Evolutionary conservation across 2,888 invertebrate species (phyloP).

Genomic region (Hylaea fasciaria): DNA sequence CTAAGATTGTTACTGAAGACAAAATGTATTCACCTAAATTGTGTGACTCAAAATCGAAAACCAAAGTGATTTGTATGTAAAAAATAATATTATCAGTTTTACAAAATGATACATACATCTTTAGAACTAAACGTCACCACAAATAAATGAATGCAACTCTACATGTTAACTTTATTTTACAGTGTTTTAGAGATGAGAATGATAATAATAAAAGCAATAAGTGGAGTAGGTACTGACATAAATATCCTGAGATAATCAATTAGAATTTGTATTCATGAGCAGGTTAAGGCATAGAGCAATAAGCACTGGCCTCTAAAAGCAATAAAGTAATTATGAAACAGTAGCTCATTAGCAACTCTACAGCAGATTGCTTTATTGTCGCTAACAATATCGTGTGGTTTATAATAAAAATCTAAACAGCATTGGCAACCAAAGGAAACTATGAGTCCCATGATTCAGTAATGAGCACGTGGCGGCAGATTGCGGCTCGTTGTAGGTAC

Average conservation of each 20-base stretch:
- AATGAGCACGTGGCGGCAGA: constrained; percentile 66
- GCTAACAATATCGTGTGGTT: constrained; percentile 15
- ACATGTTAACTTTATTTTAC: too few relatives aligned
- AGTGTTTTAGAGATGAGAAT: too few relatives aligned
- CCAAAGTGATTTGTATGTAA: constrained; percentile 61
- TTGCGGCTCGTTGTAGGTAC: constrained; percentile 63
- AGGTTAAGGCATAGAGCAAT: too few relatives aligned
- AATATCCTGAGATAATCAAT: too few relatives aligned
- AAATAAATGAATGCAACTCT: too few relatives aligned
- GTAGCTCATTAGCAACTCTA: constrained; percentile 1
- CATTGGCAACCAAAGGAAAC: constrained; percentile 41
- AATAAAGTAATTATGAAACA: constrained; percentile 4
- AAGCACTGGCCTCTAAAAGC: background rate
- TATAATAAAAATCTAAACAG: constrained; percentile 37
- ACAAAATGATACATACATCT: constrained; percentile 72
- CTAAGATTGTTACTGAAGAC: constrained; percentile 45
- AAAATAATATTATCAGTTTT: constrained; percentile 12
- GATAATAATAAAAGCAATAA: too few relatives aligned
- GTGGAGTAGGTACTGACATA: too few relatives aligned
- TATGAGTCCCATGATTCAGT: constrained; percentile 63
- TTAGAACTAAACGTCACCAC: constrained; percentile 72
- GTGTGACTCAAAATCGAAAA: constrained; percentile 26
- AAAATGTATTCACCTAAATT: constrained; percentile 27
- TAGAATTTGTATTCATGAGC: too few relatives aligned
- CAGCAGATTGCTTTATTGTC: background rate